Conservation (phyloP, 2,797 vertebrate genomes). For the Chelonia mydas region DNA sequence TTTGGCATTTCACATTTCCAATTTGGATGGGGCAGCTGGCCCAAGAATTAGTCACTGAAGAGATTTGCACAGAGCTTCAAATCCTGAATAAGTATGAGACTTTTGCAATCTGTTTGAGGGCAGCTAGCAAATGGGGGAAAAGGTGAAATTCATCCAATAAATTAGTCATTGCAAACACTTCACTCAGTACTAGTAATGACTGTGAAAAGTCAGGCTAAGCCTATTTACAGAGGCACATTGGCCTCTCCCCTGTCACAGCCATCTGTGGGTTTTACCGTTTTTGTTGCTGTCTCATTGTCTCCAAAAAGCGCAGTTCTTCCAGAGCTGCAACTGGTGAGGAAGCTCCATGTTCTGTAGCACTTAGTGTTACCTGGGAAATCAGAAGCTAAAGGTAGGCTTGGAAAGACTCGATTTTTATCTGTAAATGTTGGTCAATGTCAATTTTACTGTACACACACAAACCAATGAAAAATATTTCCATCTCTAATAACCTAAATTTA, state of each 20-base stretch:
- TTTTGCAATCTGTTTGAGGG: not conserved
- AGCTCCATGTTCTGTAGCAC: not conserved
- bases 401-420: not conserved
- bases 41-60: not conserved
- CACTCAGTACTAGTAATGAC: not conserved
- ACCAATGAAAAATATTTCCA: not conserved
- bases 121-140: conserved; percentile 4
- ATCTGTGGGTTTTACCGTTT: not conserved
- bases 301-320: not conserved
- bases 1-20: not conserved
- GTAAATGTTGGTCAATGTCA: not conserved
- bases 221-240: not conserved
- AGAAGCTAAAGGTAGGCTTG: not conserved
- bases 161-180: not conserved
- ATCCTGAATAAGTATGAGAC: not conserved
- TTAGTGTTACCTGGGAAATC: not conserved
- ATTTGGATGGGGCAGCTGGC: not conserved
- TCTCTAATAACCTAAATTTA: too few relatives aligned
- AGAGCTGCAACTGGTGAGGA: not conserved
- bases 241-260: not conserved
- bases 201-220: not conserved
- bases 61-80: not conserved
- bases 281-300: not conserved
- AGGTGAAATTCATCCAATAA: not conserved
- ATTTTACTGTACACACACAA: not conserved